Conservation (phyloP, 53 echinoderm and acorn worm species). For the Luidia sarsii region DNA sequence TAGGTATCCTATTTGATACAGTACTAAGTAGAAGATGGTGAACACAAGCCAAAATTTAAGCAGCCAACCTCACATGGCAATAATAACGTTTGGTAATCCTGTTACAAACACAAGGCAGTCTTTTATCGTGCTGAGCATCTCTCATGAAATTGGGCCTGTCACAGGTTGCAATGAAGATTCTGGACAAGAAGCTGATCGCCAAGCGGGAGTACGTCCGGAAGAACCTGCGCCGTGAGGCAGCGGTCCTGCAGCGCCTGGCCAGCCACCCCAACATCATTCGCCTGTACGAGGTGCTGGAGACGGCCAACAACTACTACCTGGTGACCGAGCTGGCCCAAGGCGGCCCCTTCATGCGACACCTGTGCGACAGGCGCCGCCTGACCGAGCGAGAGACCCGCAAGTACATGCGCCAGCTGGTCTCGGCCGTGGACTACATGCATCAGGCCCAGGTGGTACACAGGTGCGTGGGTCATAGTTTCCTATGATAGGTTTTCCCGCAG, state of each 20-base stretch:
- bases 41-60: too few species aligned
- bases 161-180: conserved; percentile 88
- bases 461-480: too few species aligned
- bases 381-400: conserved; percentile 70
- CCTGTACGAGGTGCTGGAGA: conserved; percentile 86
- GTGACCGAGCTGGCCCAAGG: conserved; percentile 87
- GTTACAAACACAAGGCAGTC: too few species aligned
- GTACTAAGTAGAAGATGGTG: too few species aligned
- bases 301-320: conserved; percentile 87
- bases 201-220: conserved; percentile 82
- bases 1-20: too few species aligned
- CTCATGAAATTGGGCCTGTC: neutral
- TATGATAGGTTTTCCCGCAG: too few species aligned
- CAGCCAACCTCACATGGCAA: too few species aligned
- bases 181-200: conserved; percentile 81
- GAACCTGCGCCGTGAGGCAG: conserved; percentile 85
- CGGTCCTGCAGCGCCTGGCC: conserved; percentile 69
- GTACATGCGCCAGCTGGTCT: conserved; percentile 79
- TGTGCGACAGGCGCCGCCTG: conserved; percentile 66
- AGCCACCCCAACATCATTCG: conserved; percentile 75
- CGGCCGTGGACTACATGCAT: conserved; percentile 87
- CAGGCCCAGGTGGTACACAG: conserved; percentile 87
- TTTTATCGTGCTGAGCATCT: neutral
- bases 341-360: conserved; percentile 78
- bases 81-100: too few species aligned